Percentiles rank a stretch among this genome's conserved stretches.
Conservation (phyloP, 2,888 invertebrate species). For the Lottia gigantea region DNA sequence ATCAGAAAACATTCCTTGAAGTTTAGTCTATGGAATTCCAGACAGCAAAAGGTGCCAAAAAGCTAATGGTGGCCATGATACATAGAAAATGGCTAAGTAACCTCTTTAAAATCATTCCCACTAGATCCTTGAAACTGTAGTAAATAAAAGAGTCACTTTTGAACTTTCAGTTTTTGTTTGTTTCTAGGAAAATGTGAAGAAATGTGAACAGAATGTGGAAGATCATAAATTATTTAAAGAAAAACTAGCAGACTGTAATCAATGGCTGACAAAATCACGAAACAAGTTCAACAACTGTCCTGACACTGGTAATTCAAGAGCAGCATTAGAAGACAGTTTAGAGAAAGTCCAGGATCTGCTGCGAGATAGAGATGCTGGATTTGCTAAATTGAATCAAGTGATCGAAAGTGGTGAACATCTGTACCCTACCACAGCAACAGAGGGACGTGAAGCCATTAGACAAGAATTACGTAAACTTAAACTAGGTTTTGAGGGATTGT, state of each 20-base stretch:
- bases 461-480: slow-evolving; percentile 83
- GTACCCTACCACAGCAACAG: slow-evolving; percentile 91
- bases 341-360: slow-evolving; percentile 69
- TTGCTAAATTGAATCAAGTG: slow-evolving; percentile 80
- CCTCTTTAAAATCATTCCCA: too few relatives aligned
- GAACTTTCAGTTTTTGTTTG: not conserved
- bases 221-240: slow-evolving; percentile 95
- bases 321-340: slow-evolving; percentile 87
- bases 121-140: too few relatives aligned
- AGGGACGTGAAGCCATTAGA: slow-evolving; percentile 89
- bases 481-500: slow-evolving; percentile 88
- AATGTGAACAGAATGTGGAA: slow-evolving; percentile 91
- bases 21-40: too few relatives aligned
- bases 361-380: slow-evolving; percentile 86
- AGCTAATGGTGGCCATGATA: too few relatives aligned
- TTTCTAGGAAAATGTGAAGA: slow-evolving; percentile 79
- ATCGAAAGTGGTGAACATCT: slow-evolving; percentile 86
- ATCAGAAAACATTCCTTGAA: too few relatives aligned
- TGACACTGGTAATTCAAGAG: slow-evolving; percentile 82
- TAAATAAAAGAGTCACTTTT: too few relatives aligned
- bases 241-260: slow-evolving; percentile 90
- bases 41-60: too few relatives aligned
- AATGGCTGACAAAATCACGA: slow-evolving; percentile 90
- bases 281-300: slow-evolving; percentile 83
- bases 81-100: too few relatives aligned